A percentile compares a stretch with the other conserved stretches of the same genome.
phyloP scores from a whole-genome alignment of 2,113 vertebrate species.

The Prietella phreatophila region DNA sequence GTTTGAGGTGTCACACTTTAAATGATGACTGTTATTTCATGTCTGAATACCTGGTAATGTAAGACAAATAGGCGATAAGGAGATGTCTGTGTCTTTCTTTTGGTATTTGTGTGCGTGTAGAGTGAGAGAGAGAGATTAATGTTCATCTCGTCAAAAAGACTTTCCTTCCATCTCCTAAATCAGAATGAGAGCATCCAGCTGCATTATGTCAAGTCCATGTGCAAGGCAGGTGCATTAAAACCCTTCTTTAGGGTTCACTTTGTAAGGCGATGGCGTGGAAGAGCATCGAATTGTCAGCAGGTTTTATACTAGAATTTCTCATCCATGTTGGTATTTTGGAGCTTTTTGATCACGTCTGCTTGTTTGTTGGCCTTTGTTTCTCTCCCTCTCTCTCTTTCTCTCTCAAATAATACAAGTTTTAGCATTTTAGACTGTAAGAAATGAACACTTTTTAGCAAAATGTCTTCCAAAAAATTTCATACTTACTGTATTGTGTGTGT shows the following conservation, averaged over 20 bases:
- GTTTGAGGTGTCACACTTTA: not conserved
- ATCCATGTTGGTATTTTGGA: conserved; percentile 34
- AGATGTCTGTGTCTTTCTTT: not conserved
- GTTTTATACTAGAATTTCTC: conserved; percentile 34
- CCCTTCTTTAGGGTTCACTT: conserved; percentile 33
- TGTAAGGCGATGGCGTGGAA: conserved; percentile 38
- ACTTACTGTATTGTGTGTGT: too few relatives aligned
- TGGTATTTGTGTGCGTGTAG: not conserved
- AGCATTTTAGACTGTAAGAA: not conserved
- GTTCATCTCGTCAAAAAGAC: not conserved
- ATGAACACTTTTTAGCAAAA: too few relatives aligned
- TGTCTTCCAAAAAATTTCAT: too few relatives aligned
- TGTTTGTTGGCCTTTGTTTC: not conserved
- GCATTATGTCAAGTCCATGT: conserved; percentile 28
- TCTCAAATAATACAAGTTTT: not conserved
- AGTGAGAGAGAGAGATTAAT: not conserved
- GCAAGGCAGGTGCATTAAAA: not conserved
- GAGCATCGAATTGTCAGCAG: conserved; percentile 35
- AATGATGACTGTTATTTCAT: not conserved
- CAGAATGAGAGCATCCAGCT: conserved; percentile 20
- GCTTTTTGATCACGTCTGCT: conserved; percentile 3
- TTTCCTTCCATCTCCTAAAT: not conserved
- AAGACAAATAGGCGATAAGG: not conserved
- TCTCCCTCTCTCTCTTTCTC: not conserved
- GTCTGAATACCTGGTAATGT: not conserved